Base-by-base conservation (phyloP, 2,797 vertebrate species). In the Limosa lapponica region DNA sequence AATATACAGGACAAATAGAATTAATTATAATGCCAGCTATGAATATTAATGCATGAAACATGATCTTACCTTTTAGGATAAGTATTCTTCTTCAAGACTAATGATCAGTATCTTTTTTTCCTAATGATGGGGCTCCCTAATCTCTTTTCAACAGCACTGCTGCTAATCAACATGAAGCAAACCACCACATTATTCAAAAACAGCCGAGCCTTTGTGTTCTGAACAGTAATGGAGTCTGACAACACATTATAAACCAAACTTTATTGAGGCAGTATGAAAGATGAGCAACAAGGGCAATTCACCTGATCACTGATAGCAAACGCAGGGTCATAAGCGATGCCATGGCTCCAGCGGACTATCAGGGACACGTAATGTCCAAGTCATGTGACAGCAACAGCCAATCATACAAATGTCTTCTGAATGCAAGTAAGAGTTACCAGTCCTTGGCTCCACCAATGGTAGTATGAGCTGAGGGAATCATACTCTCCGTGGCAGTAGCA, bases 121-220 rank as follows among this genome's bases (percentile, higher is more conserved):
- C 22, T 93, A 46, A 24, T 85, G 62, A 93, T 87, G 34, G 10
- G 32, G 3, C 23, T 82, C 39, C 13, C 30, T 92, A 91, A 92
- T 95, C 67, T 85, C 55, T 85, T 93, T 81, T 82, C 48, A 79
- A 54, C 62, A 82, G 22, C 39, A 37, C 8, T 82, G 51, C 22
- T 87, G 19, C 27, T 95, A 91, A 91, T 92, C 67, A 77, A 69
- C 55, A 32, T 37, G 66, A 82, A 92, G 28, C 5, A 82, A 87
- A 41, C 12, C 15, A 70, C 13, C 24, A 49, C 20, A 22, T 43
- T 92, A 62, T 62, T 89, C 74, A 75, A 24, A 75, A 84, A 41
- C n/a, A 70, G 7, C 22, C 4, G 0, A 66, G 16, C 17, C 32
- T 70, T 27, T 43, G 6, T 71, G 58, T 30, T 82, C 54, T 79